These are phyloP conservation scores for Liolophura sinensis DNA, from an alignment of 1,140 invertebrate species.

Conservation along the genomic window DNA sequence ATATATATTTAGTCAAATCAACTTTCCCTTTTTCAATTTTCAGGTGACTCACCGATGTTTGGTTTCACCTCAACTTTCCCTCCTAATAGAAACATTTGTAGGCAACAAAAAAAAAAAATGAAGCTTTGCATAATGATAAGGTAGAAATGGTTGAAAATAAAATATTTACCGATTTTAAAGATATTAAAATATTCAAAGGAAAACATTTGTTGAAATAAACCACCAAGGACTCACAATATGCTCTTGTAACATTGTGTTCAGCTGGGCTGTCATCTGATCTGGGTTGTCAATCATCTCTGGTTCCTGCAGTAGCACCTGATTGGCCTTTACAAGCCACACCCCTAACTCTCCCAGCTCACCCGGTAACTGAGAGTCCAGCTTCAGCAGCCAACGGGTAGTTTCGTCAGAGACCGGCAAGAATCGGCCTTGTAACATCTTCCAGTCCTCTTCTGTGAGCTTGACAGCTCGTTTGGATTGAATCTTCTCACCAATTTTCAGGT, in stretches of 20 bases:
- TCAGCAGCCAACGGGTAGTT: slow-evolving; percentile 55
- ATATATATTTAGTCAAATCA: too few species aligned
- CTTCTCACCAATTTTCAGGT: slow-evolving; percentile 42
- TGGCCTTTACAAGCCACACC: slow-evolving; percentile 87
- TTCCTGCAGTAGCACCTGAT: slow-evolving; percentile 70
- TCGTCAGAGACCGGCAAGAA: slow-evolving; percentile 41
- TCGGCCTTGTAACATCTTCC: slow-evolving; percentile 34
- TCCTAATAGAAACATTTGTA: too few species aligned
- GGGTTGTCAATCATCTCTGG: slow-evolving; percentile 29
- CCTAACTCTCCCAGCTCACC: slow-evolving; percentile 82
- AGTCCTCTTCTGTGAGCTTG: slow-evolving; percentile 36
- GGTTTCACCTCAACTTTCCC: too few species aligned
- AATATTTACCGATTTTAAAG: too few species aligned
- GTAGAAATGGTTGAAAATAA: too few species aligned
- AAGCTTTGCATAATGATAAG: too few species aligned
- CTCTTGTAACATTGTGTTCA: slow-evolving; percentile 77
- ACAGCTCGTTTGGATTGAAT: slow-evolving; percentile 34
- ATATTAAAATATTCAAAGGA: too few species aligned
- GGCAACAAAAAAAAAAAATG: too few species aligned
- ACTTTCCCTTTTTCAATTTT: too few species aligned
- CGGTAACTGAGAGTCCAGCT: slow-evolving; percentile 78
- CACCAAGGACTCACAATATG: slow-evolving; percentile 67
- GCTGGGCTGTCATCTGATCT: slow-evolving; percentile 59
- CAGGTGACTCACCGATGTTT: too few species aligned
- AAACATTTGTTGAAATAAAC: too few species aligned